These are phyloP conservation scores for Drosophila ezoana DNA, from an alignment of 2,888 invertebrate species.

Conservation along the genomic window DNA sequence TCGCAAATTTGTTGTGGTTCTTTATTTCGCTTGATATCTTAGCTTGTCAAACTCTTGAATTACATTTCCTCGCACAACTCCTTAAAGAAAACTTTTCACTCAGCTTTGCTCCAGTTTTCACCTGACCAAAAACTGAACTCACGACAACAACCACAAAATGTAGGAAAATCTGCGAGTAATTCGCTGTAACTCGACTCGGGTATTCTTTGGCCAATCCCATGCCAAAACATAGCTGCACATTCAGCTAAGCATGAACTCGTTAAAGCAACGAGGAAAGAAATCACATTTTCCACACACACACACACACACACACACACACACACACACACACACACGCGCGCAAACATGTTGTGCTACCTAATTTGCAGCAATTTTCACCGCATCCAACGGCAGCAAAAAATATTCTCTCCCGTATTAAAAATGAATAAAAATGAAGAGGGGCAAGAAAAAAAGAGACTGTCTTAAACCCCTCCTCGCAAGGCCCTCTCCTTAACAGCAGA, in stretches of 20 bases:
- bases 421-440: slow-evolving; percentile 48
- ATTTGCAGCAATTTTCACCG: slow-evolving; percentile 73
- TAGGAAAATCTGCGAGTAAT: slow-evolving; percentile 10
- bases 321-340: slow-evolving; percentile 11
- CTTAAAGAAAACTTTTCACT: slow-evolving; percentile 20
- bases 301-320: slow-evolving; percentile 9
- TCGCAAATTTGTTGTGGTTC: too few species aligned
- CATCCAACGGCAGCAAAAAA: slow-evolving; percentile 34
- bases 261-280: slow-evolving; percentile 57
- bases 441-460: slow-evolving; percentile 9
- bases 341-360: slow-evolving; percentile 56
- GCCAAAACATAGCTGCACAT: slow-evolving; percentile 47
- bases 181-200: slow-evolving; percentile 35
- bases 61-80: too few species aligned
- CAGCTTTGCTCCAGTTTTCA: slow-evolving; percentile 60
- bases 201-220: slow-evolving; percentile 40
- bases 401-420: slow-evolving; percentile 55
- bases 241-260: slow-evolving; percentile 63
- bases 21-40: too few species aligned
- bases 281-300: slow-evolving; percentile 36
- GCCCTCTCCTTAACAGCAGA: background rate
- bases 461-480: background rate
- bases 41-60: too few species aligned
- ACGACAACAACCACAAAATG: slow-evolving; percentile 10
- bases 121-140: slow-evolving; percentile 39